Conservation (phyloP, 2,888 invertebrate genomes). For the Oscheius sp. region DNA sequence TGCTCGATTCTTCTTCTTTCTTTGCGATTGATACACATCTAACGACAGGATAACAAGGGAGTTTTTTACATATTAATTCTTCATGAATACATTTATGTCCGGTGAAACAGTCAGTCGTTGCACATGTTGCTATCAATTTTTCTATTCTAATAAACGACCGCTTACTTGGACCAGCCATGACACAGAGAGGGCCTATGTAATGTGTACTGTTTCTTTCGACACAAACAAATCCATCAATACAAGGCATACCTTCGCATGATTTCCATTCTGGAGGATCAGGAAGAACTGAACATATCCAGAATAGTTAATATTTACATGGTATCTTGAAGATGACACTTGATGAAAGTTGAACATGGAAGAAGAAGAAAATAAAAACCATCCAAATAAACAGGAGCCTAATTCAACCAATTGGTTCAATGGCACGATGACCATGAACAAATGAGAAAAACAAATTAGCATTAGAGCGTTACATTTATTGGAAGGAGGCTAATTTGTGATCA, state of each 20-base stretch:
- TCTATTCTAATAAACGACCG: too few relatives aligned
- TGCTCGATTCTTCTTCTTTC: too few relatives aligned
- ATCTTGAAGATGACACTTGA: background rate
- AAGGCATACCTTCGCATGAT: background rate
- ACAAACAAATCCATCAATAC: conserved; percentile 14
- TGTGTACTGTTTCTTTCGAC: background rate
- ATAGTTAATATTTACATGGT: background rate
- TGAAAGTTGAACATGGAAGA: background rate
- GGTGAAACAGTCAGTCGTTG: too few relatives aligned
- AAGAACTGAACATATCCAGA: background rate
- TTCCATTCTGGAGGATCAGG: background rate
- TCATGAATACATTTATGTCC: too few relatives aligned
- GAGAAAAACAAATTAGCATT: too few relatives aligned
- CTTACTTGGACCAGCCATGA: background rate
- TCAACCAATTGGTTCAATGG: background rate
- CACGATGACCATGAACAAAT: background rate
- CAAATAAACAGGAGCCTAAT: background rate
- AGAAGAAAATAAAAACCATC: background rate
- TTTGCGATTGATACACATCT: too few relatives aligned
- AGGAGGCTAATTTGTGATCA: too few relatives aligned
- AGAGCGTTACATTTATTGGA: too few relatives aligned
- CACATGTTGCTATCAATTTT: too few relatives aligned
- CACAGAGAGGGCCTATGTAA: background rate
- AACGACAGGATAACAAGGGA: too few relatives aligned
- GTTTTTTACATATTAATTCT: too few relatives aligned